Evolutionary conservation across 1,140 invertebrate species (phyloP).

Genomic region (Apis dorsata): DNA sequence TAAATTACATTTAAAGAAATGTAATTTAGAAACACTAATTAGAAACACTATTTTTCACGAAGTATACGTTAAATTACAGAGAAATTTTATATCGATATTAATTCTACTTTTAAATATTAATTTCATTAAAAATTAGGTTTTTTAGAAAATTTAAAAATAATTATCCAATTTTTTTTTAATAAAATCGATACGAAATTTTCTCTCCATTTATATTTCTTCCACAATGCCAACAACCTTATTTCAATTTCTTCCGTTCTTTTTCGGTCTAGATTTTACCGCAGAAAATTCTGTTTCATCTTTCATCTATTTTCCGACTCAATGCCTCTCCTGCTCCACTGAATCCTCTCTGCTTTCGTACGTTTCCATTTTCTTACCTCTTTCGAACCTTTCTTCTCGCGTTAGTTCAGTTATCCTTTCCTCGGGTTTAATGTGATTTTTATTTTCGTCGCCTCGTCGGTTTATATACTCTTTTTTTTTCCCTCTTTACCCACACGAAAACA

Average conservation of each 20-base stretch:
- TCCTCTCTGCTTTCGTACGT: background rate
- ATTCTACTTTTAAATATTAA: too few species aligned
- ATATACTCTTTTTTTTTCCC: background rate
- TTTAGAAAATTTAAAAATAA: too few species aligned
- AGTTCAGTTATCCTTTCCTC: constrained; percentile 7
- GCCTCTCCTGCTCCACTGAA: constrained; percentile 3
- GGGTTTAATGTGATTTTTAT: background rate
- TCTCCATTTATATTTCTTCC: background rate
- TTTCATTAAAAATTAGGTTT: too few species aligned
- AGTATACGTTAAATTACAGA: too few species aligned
- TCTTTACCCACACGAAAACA: background rate
- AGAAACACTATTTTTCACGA: too few species aligned
- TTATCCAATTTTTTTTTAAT: too few species aligned
- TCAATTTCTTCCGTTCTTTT: background rate
- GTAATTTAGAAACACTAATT: too few species aligned
- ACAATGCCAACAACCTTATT: background rate
- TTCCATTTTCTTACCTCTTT: constrained; percentile 6
- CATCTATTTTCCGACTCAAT: constrained; percentile 23
- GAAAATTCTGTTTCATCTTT: constrained; percentile 28
- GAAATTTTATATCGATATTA: too few species aligned
- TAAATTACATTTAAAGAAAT: too few species aligned
- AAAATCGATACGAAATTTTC: background rate
- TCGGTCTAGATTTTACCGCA: background rate
- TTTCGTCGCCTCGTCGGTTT: background rate
- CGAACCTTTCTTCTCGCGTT: background rate